Percentiles rank a stretch among this genome's conserved stretches.
Evolutionary conservation across 1,140 invertebrate species (phyloP).

Genomic region (Magallana angulata): DNA sequence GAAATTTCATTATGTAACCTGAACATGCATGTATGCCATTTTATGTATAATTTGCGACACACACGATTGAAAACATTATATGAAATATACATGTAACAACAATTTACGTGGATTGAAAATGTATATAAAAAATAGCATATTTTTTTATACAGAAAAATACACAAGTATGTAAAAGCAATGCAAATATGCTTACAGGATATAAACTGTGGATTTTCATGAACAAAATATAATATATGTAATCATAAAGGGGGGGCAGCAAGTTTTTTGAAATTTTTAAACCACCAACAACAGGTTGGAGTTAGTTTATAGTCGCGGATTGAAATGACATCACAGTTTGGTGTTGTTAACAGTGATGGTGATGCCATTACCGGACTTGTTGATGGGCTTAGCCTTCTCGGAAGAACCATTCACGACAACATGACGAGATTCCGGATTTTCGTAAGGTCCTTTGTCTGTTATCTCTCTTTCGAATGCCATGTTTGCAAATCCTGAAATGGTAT

Average conservation of each 20-base stretch:
- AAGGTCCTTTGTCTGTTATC: not conserved
- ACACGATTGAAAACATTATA: not conserved
- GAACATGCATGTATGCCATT: not conserved
- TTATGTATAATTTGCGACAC: not conserved
- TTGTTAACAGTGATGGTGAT: not conserved
- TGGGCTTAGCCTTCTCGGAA: not conserved
- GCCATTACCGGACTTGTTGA: not conserved
- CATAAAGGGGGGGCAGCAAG: too few relatives aligned
- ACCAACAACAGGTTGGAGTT: too few relatives aligned
- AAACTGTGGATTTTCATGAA: too few relatives aligned
- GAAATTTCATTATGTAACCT: too few relatives aligned
- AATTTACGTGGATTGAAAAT: not conserved
- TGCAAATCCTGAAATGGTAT: not conserved
- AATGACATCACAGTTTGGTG: not conserved
- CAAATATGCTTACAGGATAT: too few relatives aligned
- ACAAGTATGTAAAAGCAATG: too few relatives aligned
- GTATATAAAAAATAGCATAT: not conserved
- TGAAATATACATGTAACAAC: not conserved
- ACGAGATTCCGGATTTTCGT: not conserved
- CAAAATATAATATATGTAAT: too few relatives aligned
- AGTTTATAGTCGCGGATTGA: too few relatives aligned
- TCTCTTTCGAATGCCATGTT: conserved; percentile 12
- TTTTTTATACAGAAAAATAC: too few relatives aligned
- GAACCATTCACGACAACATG: not conserved
- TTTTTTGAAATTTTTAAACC: too few relatives aligned